phyloP scores from a whole-genome alignment of 2,888 invertebrate species.

The Drosophila cognata region DNA sequence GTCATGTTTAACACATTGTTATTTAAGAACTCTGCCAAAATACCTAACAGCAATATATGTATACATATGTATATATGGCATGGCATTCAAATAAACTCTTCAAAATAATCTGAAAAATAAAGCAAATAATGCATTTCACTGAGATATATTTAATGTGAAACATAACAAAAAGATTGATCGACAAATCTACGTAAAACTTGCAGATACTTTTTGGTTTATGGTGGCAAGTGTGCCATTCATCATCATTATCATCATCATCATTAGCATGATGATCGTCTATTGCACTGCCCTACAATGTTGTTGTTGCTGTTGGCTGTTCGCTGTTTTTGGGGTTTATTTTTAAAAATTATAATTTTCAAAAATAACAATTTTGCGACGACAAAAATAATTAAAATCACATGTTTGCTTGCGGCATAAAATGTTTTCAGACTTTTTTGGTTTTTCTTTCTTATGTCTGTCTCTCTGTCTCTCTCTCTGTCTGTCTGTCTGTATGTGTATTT shows the following conservation, averaged over 20 bases:
- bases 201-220: constrained; percentile 19
- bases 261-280: constrained; percentile 20
- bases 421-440: constrained; percentile 51
- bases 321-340: constrained; percentile 58
- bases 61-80: too few relatives aligned
- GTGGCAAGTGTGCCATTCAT: constrained; percentile 35
- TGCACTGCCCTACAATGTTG: constrained; percentile 44
- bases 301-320: neutral
- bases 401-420: constrained; percentile 80
- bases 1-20: neutral
- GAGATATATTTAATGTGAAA: neutral
- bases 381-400: constrained; percentile 81
- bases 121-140: neutral
- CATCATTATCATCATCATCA: constrained; percentile 22
- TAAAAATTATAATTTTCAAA: constrained; percentile 79
- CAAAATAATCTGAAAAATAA: neutral
- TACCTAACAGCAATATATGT: neutral
- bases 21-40: neutral
- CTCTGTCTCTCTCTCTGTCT: neutral
- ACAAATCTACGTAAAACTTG: constrained; percentile 10
- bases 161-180: neutral
- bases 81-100: neutral
- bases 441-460: constrained; percentile 29
- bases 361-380: constrained; percentile 78
- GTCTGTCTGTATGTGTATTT: constrained; percentile 10